phyloP scores from a whole-genome alignment of 2,888 invertebrate species.

The Drosophila mimetica region DNA sequence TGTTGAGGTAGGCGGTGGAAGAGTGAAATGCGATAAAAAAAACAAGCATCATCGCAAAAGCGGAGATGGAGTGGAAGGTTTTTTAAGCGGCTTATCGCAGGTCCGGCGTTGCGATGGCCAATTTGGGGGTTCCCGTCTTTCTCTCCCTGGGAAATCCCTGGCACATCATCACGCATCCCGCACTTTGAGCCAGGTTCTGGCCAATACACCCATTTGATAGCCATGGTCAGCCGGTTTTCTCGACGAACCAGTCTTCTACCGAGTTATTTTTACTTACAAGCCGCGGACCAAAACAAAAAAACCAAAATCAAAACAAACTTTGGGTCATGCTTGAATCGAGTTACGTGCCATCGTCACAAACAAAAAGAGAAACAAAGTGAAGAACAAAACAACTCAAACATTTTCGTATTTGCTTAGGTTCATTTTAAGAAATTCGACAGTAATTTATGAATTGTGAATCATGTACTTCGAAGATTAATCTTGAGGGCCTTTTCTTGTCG shows the following conservation, averaged over 20 bases:
- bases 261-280: slow-evolving; percentile 20
- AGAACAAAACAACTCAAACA: slow-evolving; percentile 10
- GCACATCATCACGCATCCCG: slow-evolving; percentile 8
- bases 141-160: slow-evolving; percentile 34
- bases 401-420: slow-evolving; percentile 36
- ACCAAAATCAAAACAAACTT: slow-evolving; percentile 34
- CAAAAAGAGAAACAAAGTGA: slow-evolving; percentile 12
- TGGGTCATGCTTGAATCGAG: slow-evolving; percentile 21
- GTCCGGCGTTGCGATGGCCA: slow-evolving; percentile 25
- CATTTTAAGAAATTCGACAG: background rate
- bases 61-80: slow-evolving; percentile 39
- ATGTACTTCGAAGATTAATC: slow-evolving; percentile 25
- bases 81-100: slow-evolving; percentile 38
- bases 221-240: slow-evolving; percentile 34
- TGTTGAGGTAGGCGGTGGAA: slow-evolving; percentile 35
- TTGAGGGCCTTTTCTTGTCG: slow-evolving; percentile 22
- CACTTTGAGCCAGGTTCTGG: slow-evolving; percentile 20
- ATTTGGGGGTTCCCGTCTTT: slow-evolving; percentile 25
- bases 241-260: slow-evolving; percentile 23
- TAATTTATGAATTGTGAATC: slow-evolving; percentile 29
- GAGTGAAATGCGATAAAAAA: slow-evolving; percentile 33
- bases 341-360: slow-evolving; percentile 56
- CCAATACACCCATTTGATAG: slow-evolving; percentile 3
- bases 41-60: slow-evolving; percentile 29
- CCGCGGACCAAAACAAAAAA: slow-evolving; percentile 22